Evolutionary conservation across 2,113 vertebrate genomes (phyloP).

Genomic region (Poeciliopsis occidentalis): DNA sequence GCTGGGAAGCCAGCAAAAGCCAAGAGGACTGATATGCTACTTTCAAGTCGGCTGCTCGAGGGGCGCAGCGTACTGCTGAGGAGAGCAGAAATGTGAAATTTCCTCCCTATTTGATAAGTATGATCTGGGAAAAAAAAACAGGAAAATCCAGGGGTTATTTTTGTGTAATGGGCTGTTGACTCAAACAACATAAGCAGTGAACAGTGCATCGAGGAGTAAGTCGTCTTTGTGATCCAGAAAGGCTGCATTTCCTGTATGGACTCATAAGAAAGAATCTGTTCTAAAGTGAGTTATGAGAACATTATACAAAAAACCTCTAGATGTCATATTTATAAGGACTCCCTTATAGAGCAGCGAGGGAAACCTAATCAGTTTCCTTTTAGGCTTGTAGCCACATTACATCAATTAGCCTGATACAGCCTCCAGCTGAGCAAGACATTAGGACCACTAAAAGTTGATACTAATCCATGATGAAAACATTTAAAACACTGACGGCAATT

Average conservation of each 20-base stretch:
- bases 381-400: constrained; percentile 18
- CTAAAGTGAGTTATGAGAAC: not conserved
- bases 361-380: constrained; percentile 25
- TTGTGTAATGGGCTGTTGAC: not conserved
- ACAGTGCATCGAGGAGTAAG: too few species aligned
- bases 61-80: not conserved
- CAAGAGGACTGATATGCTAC: not conserved
- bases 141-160: too few species aligned
- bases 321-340: constrained; percentile 20
- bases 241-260: not conserved
- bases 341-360: not conserved
- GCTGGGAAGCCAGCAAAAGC: constrained; percentile 6
- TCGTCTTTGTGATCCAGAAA: not conserved
- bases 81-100: not conserved
- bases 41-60: not conserved
- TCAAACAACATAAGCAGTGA: not conserved
- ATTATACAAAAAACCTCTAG: not conserved
- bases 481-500: constrained; percentile 1
- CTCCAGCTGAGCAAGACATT: constrained; percentile 24
- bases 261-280: not conserved
- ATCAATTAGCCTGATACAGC: constrained; percentile 21
- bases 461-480: constrained; percentile 8
- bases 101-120: not conserved
- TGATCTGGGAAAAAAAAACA: not conserved
- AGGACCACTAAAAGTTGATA: constrained; percentile 24